Evolutionary conservation across 2,888 invertebrate species (phyloP), one percentile per base, ranked within the genome.

Genomic region (Eupithecia abbreviata): DNA sequence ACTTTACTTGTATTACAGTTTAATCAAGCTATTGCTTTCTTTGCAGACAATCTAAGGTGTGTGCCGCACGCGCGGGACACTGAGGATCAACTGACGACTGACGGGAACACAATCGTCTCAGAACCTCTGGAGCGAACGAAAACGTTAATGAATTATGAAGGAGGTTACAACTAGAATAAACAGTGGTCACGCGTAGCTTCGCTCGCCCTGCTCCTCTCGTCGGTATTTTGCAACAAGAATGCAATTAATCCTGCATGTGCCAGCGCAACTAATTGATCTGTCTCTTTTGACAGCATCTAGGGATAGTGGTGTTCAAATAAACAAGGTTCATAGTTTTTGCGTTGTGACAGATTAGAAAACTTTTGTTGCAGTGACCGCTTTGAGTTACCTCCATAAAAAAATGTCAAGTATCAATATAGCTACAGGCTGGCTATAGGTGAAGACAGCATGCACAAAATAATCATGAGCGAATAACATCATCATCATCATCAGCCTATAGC

Each of bases 171-270:
- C 4, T 5, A 15, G 15, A 30, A 30, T 30, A 30, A 30, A 15
- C 15, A 5, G 15, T 1, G 2, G n/a, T 49, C 43, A 49, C 55
- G 43, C 79, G 67, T 47, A 55, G 81, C 78, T 49, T 73, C 77
- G 81, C 85, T 76, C 13, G 13, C 79, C 82, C 76, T 88, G 86
- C 83, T 82, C 13, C 70, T 78, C 83, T 13, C 30, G 55, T 83
- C 43, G 18, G 82, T 73, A 75, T 85, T 87, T 89, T 90, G 91
- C 85, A 91, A 92, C 91, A 91, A 91, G 90, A 89, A 15, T 51
- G 51, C 51, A 51, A 15, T 15, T 4, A 51, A 4, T 4, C 15
- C 49, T 49, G 49, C 5, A 15, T 4, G 87, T 90, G 89, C 89
- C 58, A n/a, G 67, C 70, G 30, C 74, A 43, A 75, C 77, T 51